Percentiles rank a stretch among this genome's conserved stretches.
Evolutionary conservation across 1,140 invertebrate species (phyloP).

Genomic region (Thalassaphorura encarpata): DNA sequence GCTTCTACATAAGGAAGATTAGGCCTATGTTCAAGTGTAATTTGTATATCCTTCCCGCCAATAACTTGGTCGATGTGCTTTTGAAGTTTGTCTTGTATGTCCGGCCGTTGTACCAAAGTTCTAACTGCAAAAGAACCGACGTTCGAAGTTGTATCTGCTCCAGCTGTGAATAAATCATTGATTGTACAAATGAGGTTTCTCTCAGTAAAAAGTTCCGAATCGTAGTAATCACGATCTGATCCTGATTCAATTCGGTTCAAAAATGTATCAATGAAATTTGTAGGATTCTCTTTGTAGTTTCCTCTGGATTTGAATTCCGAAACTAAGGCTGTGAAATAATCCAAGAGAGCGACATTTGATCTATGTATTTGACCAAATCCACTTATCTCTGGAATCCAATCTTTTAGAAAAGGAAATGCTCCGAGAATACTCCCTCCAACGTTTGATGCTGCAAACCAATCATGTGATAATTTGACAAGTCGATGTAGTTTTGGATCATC

Average conservation of each 20-base stretch:
- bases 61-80: neutral
- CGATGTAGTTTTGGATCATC: neutral
- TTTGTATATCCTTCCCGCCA: neutral
- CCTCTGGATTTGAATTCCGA: neutral
- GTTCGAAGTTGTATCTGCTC: neutral
- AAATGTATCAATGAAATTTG: neutral
- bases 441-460: neutral
- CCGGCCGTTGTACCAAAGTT: neutral
- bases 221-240: neutral
- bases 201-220: neutral
- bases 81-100: neutral
- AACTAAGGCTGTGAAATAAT: neutral
- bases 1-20: neutral
- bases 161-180: neutral
- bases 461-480: neutral
- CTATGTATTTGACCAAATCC: neutral
- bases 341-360: neutral
- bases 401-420: neutral
- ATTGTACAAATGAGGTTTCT: neutral
- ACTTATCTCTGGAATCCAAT: neutral
- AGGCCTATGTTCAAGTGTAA: neutral
- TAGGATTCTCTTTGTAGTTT: neutral
- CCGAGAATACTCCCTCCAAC: neutral
- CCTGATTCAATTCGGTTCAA: neutral
- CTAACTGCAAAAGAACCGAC: neutral